These are phyloP conservation scores for Brachionus asplanchnoidis DNA, from an alignment of 1,140 invertebrate species.

Conservation along the genomic window DNA sequence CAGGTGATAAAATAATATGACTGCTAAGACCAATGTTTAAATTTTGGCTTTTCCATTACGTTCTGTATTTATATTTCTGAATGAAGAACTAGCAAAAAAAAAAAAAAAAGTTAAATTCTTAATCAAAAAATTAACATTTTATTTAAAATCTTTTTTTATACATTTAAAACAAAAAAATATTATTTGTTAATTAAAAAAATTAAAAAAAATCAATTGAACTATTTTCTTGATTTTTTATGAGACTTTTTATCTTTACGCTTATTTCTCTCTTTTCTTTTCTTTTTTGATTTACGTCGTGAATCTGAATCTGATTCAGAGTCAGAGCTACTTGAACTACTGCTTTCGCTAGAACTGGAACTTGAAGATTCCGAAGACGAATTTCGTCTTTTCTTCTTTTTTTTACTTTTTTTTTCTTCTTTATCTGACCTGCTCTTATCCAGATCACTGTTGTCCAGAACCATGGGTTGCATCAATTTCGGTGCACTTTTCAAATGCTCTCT, in stretches of 20 bases:
- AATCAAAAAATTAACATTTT: neutral
- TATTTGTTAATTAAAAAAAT: neutral
- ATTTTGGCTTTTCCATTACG: too few relatives aligned
- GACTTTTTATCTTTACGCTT: neutral
- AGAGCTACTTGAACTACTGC: neutral
- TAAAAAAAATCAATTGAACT: neutral
- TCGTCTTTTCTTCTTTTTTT: neutral
- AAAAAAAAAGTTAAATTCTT: neutral
- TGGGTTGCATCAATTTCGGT: conserved; percentile 28
- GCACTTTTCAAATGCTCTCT: conserved; percentile 39
- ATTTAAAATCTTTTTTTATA: neutral
- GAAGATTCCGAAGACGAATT: neutral
- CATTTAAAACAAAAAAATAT: neutral
- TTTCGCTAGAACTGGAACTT: neutral
- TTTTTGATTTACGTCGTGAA: neutral
- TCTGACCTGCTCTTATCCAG: conserved; percentile 16
- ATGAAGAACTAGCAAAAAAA: neutral
- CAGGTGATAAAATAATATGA: too few relatives aligned
- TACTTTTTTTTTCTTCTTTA: neutral
- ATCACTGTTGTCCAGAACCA: conserved; percentile 23
- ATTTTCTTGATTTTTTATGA: conserved; percentile 14
- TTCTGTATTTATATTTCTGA: too few relatives aligned
- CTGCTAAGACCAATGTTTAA: too few relatives aligned
- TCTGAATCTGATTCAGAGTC: neutral
- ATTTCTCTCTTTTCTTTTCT: neutral